Conservation (phyloP, 2,113 vertebrate genomes). For the Phasianus colchicus region DNA sequence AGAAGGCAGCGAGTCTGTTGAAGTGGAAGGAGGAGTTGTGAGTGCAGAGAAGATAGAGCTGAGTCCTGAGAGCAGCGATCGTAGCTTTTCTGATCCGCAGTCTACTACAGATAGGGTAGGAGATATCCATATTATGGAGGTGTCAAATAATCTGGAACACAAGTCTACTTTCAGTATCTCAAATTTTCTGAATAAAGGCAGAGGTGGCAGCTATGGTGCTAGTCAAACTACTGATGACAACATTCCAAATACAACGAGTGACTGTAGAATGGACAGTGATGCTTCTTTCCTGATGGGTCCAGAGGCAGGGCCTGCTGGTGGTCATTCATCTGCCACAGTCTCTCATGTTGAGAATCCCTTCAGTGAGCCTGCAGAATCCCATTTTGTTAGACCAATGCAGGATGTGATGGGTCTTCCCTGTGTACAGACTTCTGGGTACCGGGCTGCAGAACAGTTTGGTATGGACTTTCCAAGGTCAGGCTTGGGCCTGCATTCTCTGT, state of each 20-base stretch:
- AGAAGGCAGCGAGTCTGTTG: conserved; percentile 90
- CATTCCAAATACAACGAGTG: conserved; percentile 92
- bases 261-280: conserved; percentile 84
- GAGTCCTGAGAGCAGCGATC: conserved; percentile 94
- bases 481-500: conserved; percentile 89
- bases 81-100: conserved; percentile 92
- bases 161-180: conserved; percentile 91
- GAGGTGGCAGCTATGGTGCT: conserved; percentile 68
- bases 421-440: conserved; percentile 77
- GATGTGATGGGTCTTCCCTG: conserved; percentile 85
- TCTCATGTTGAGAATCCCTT: conserved; percentile 83
- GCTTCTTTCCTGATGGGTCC: conserved; percentile 86
- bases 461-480: conserved; percentile 91
- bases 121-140: conserved; percentile 88
- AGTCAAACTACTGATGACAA: conserved; percentile 82
- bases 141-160: conserved; percentile 80
- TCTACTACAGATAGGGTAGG: conserved; percentile 86
- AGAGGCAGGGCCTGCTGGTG: conserved; percentile 74
- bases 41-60: conserved; percentile 92
- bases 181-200: conserved; percentile 88
- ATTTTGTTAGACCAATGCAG: conserved; percentile 89
- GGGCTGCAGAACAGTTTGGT: conserved; percentile 85
- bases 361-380: conserved; percentile 83
- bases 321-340: conserved; percentile 78
- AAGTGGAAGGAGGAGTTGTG: conserved; percentile 85